Conservation (phyloP, 2,797 vertebrate species). For the Leptodactylus fallax region DNA sequence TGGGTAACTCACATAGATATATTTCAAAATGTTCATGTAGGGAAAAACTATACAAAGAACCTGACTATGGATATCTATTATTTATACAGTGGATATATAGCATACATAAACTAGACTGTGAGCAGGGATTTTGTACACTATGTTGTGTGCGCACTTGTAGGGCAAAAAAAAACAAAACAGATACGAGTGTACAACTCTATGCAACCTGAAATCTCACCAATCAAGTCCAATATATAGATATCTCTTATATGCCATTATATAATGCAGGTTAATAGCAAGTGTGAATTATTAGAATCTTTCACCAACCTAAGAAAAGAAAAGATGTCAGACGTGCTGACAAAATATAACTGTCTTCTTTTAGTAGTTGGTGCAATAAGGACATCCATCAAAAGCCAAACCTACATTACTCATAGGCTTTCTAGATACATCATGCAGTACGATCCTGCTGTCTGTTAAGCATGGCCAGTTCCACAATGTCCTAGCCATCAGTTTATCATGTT, state of each 20-base stretch:
- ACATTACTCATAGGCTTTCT: not conserved
- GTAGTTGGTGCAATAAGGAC: not conserved
- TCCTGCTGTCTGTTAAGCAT: not conserved
- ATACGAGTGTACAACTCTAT: not conserved
- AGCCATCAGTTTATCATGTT: conserved; percentile 20
- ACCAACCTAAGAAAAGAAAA: not conserved
- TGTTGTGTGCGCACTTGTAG: not conserved
- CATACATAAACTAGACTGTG: not conserved
- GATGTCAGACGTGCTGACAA: not conserved
- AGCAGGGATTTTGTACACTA: not conserved
- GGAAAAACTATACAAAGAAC: no score
- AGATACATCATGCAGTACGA: not conserved
- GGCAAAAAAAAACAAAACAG: no score
- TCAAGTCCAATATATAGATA: not conserved
- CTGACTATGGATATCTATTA: not conserved
- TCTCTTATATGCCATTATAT: not conserved
- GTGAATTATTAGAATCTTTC: not conserved
- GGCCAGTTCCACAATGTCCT: not conserved
- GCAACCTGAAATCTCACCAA: not conserved
- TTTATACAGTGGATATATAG: not conserved
- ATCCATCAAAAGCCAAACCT: not conserved
- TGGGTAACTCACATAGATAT: no score
- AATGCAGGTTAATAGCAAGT: not conserved
- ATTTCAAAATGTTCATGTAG: no score
- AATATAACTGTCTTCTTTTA: not conserved